These are phyloP conservation scores for Pollenia angustigena DNA, from an alignment of 2,888 invertebrate genomes.

Conservation along the genomic window DNA sequence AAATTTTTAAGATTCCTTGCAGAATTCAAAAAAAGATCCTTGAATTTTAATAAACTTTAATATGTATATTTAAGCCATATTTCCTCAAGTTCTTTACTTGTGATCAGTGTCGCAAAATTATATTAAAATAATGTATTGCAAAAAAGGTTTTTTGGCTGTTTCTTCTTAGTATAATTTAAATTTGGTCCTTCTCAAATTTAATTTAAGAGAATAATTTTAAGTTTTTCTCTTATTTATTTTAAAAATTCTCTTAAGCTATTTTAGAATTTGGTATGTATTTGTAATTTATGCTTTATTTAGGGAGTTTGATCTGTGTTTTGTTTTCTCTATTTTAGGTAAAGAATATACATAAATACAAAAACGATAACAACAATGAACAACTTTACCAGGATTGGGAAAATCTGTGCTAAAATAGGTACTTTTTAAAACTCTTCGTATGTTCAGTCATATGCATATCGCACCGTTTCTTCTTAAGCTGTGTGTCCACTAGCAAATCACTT, in stretches of 20 bases:
- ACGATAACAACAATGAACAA: slow-evolving; percentile 11
- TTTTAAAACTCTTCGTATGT: background rate
- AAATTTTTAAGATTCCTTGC: too few species aligned
- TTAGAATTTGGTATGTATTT: slow-evolving; percentile 9
- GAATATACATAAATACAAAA: slow-evolving; percentile 19
- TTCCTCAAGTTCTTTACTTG: too few species aligned
- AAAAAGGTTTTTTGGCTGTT: too few species aligned
- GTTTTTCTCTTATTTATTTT: slow-evolving; percentile 1
- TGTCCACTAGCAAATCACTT: too few species aligned
- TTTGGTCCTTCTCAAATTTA: background rate
- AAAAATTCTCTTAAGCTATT: slow-evolving; percentile 31
- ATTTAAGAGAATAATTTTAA: background rate
- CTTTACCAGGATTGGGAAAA: background rate
- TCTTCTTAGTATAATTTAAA: background rate
- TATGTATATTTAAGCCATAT: too few species aligned
- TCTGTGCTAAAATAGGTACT: background rate
- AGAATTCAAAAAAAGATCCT: too few species aligned
- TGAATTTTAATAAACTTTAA: too few species aligned
- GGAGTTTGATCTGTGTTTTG: slow-evolving; percentile 33
- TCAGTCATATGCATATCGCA: too few species aligned
- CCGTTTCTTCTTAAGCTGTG: too few species aligned
- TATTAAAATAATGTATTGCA: too few species aligned
- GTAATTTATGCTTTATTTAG: slow-evolving; percentile 46
- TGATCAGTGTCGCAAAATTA: too few species aligned
- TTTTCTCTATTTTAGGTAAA: slow-evolving; percentile 44